These are phyloP conservation scores for Rhaphigaster nebulosa DNA, from an alignment of 2,888 invertebrate species.

Conservation along the genomic window DNA sequence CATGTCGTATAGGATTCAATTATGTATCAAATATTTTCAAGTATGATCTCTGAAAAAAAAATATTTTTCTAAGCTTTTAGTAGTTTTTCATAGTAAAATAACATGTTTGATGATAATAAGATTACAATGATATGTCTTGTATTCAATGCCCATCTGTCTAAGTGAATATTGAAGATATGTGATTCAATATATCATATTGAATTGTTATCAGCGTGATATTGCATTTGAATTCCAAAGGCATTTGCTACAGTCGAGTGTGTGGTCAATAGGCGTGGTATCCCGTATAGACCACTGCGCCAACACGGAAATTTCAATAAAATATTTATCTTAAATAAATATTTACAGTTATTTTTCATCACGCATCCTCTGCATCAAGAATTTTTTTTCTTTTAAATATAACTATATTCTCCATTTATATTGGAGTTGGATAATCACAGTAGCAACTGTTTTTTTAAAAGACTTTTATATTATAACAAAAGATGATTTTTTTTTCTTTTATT, in stretches of 20 bases:
- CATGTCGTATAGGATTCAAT: too few species aligned
- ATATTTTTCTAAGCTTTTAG: too few species aligned
- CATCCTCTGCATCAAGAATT: too few species aligned
- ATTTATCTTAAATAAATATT: background rate
- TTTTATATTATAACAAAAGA: background rate
- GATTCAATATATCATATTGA: background rate
- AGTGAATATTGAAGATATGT: background rate
- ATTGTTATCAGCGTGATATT: background rate
- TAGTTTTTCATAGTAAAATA: too few species aligned
- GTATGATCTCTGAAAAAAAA: too few species aligned
- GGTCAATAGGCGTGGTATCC: background rate
- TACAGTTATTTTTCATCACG: too few species aligned
- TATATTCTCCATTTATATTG: too few species aligned
- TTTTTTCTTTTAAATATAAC: too few species aligned
- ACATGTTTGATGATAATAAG: too few species aligned
- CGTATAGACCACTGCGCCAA: background rate
- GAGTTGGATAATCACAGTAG: background rate
- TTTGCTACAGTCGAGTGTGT: background rate
- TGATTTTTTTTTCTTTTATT: background rate
- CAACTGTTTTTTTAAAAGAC: background rate
- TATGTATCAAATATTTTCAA: too few species aligned
- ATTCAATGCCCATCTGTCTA: background rate
- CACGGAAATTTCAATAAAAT: background rate
- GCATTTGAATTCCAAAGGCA: background rate
- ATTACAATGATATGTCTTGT: too few species aligned